Base-by-base conservation (phyloP, 2,888 invertebrate genomes). In the Coelogynopora nodosa region DNA sequence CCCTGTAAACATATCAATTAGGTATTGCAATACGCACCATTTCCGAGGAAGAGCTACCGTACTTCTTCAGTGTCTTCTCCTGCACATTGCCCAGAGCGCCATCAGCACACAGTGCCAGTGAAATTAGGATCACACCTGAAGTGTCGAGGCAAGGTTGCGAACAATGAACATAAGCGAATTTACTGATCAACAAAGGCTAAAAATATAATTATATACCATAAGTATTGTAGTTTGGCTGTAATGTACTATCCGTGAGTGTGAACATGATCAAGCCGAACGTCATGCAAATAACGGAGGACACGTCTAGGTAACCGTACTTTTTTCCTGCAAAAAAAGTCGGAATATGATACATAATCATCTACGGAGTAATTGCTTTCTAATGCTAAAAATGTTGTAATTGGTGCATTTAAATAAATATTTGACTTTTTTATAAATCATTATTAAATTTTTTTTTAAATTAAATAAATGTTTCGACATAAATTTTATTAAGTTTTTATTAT, bases 61-160 rank as follows among this genome's bases (percentile, higher is more conserved):
- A 94, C 88, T 94, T 94, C 90, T 95, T 95, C 95, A 98, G 96
- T 0, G 95, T 95, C 91, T 97, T 97, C 91, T 98, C 98, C 92
- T 98, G 98, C 0, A 97, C 95, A 92, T 98, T 98, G 27, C 98
- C 98, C 88, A 98, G 97, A 10, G 95, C 94, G 0, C 98, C 98
- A 92, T 98, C 98, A 90, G 97, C 97, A 0, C 97, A 92, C 84
- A 98, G 92, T 0, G 98, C 98, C 89, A 95, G 93, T 0, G 95
- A 95, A 89, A 93, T 93, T 89, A 93, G 90, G 10, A 92, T 86
- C 23, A 93, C 91, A 88, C 93, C 93, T 93, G 88, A 0, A 89
- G 86, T n/a, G n/a, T n/a, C n/a, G n/a, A n/a, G n/a, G n/a, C n/a
- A n/a, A n/a, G n/a, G n/a, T n/a, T n/a, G n/a, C n/a, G n/a, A n/a